phyloP scores from a whole-genome alignment of 2,797 vertebrate species.

The Myotis vivesi region DNA sequence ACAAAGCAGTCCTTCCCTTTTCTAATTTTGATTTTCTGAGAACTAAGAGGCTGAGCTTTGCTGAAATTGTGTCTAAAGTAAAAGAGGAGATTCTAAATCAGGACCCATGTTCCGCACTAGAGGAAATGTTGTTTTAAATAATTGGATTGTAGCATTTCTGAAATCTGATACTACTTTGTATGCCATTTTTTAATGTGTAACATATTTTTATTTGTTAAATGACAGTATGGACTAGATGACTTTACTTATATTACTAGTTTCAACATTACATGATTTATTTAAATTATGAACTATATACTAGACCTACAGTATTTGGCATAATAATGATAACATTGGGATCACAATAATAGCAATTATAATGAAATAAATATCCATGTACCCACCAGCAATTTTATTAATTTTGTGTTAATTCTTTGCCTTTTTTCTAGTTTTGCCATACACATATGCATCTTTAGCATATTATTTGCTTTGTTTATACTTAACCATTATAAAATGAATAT shows the following conservation, averaged over 20 bases:
- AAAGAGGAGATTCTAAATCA: not conserved
- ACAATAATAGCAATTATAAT: not conserved
- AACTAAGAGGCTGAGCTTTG: not conserved
- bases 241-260: not conserved
- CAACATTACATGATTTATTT: not conserved
- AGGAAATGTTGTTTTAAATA: not conserved
- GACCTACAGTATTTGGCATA: not conserved
- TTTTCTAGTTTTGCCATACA: not conserved
- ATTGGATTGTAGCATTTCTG: not conserved
- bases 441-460: not conserved
- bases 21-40: not conserved
- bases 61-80: not conserved
- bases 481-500: not conserved
- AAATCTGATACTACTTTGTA: not conserved
- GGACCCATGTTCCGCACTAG: not conserved
- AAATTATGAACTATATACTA: not conserved
- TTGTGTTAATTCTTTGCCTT: not conserved
- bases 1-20: not conserved
- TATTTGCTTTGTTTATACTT: not conserved
- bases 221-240: not conserved
- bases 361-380: not conserved
- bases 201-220: slow-evolving; percentile 41
- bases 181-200: not conserved
- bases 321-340: not conserved
- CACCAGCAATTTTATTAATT: not conserved